Evolutionary conservation across 2,888 invertebrate genomes (phyloP).

Genomic region (Tachina lurida): DNA sequence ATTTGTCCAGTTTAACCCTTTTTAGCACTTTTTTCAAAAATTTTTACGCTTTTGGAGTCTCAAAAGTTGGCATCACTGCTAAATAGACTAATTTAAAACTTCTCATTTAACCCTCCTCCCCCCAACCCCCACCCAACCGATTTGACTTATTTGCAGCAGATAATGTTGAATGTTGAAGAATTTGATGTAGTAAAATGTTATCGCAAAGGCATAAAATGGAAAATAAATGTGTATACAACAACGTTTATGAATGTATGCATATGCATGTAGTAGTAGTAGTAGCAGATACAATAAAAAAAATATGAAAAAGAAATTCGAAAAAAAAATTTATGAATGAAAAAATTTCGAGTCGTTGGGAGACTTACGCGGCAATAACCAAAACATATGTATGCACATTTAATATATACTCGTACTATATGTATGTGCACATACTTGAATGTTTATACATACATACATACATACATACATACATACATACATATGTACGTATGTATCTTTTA

Average conservation of each 20-base stretch:
- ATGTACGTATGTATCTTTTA: background rate
- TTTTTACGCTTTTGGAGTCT: no score
- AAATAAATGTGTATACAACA: background rate
- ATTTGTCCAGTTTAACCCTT: no score
- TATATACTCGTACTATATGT: background rate
- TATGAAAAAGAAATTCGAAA: background rate
- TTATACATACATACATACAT: background rate
- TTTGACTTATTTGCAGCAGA: background rate
- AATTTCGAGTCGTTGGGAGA: background rate
- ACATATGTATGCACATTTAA: background rate
- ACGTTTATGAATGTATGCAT: background rate
- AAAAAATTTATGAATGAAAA: slow-evolving; percentile 28
- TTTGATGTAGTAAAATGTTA: slow-evolving; percentile 3
- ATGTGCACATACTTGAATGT: background rate
- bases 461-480: background rate
- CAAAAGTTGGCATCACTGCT: no score
- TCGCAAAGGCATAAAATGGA: background rate
- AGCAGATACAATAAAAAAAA: slow-evolving; percentile 8
- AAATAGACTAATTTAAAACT: background rate
- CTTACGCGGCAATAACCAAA: background rate
- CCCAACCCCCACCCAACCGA: background rate
- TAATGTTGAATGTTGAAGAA: slow-evolving; percentile 7
- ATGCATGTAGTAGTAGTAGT: background rate
- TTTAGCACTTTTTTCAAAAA: no score
- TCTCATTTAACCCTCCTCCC: background rate